Conservation (phyloP, 2,888 invertebrate genomes). For the Diabrotica balteata region DNA sequence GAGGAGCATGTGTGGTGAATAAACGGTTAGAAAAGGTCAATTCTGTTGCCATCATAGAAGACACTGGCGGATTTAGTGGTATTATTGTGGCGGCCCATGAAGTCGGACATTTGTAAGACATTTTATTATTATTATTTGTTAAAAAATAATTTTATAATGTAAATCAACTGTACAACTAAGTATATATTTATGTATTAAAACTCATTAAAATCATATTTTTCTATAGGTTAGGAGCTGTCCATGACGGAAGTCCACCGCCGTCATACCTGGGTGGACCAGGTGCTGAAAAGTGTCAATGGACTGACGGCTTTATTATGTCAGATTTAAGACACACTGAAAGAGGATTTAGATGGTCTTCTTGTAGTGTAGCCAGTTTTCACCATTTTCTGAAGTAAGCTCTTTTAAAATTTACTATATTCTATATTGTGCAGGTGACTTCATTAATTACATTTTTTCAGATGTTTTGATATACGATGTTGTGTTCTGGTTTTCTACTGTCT, state of each 20-base stretch:
- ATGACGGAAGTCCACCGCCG: slow-evolving; percentile 94
- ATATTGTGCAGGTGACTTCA: too few species aligned
- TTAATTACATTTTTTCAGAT: too few species aligned
- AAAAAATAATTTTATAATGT: too few species aligned
- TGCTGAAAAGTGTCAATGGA: slow-evolving; percentile 94
- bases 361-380: slow-evolving; percentile 92
- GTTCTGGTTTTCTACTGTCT: too few species aligned
- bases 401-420: too few species aligned
- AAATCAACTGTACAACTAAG: too few species aligned
- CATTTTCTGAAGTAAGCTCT: slow-evolving; percentile 87
- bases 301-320: slow-evolving; percentile 96
- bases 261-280: slow-evolving; percentile 94
- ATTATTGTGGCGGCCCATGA: slow-evolving; percentile 96
- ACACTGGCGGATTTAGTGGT: slow-evolving; percentile 94
- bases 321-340: slow-evolving; percentile 93
- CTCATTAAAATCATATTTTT: slow-evolving; percentile 12
- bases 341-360: slow-evolving; percentile 93
- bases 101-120: slow-evolving; percentile 92
- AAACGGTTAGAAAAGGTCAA: slow-evolving; percentile 95
- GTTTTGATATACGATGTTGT: too few species aligned
- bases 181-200: too few species aligned
- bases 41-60: slow-evolving; percentile 95
- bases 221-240: slow-evolving; percentile 88
- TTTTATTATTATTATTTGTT: too few species aligned
- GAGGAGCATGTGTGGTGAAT: slow-evolving; percentile 95